Base-by-base conservation (phyloP, 1,140 invertebrate species). In the Laupala kohalensis region DNA sequence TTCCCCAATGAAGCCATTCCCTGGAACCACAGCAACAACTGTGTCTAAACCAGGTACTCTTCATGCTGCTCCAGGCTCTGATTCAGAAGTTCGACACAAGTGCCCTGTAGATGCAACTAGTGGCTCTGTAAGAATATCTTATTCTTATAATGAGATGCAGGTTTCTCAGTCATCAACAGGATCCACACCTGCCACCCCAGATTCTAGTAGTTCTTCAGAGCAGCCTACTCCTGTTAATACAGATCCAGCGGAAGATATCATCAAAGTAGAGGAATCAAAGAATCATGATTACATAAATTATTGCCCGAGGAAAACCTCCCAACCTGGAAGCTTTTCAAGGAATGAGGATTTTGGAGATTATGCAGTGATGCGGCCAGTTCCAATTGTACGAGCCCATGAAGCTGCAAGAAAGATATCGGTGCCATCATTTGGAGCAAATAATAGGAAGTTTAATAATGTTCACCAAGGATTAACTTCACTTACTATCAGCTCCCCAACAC, bases 1-100 rank as follows among this genome's bases (percentile, higher is more conserved):
- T 30, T 86, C 85, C 4, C 86, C 85, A 0, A 77, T 82, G 19
- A 83, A 83, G 73, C 78, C 81, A 2, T 81, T 83, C 29, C 77
- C 73, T 15, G 74, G 72, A 65, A 72, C 26, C 13, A 25, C 27
- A 25, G 15, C 37, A 26, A 64, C 27, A 15, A 23, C 24, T 2
- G n/a, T 29, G 53, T 25, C 53, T 6, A 19, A 19, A 4, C 37
- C 69, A 23, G 9, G 29, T 37, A 19, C 28, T n/a, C 6, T 27
- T 25, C 37, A 53, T 19, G 28, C 53, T 4, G 64, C 62, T 9
- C 62, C 62, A 26, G 62, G 62, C 12, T 26, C 62, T 4, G 66
- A 65, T 65, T 72, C 72, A 74, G 78, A 75, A 69, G 76, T 30
- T 72, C 73, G 66, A 37, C 71, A 72, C 26, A 75, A 81, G 69